Evolutionary conservation across 2,797 vertebrate species (phyloP), one percentile per base, ranked within the genome.

Genomic region (Mionectes olivaceus): DNA sequence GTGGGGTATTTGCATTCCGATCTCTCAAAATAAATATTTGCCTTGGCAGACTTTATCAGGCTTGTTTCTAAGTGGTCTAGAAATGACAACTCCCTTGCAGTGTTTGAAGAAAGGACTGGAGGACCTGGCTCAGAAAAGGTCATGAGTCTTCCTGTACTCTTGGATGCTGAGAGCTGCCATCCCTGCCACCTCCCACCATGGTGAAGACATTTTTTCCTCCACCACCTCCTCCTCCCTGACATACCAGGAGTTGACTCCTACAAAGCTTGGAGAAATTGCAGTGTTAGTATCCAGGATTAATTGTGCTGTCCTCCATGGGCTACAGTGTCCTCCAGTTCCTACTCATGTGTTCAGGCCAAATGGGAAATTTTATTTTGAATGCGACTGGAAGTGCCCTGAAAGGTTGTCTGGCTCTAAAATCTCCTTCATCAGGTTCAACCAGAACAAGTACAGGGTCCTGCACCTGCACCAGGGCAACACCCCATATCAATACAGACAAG

Each of bases 1-100:
- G 68, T n/a, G 69, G 43, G 32, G 43, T 85, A 67, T 71, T 67
- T 70, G 23, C 55, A 63, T 80, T 74, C 59, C 37, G 32, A 32
- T 71, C 55, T 43, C 59, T 86, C 46, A 89, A 64, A 93, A 60
- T 67, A 91, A 61, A 39, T 57, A 69, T 84, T 78, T 87, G 19
- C 46, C 76, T 81, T 87, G 76, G 77, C 47, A 94, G 43, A 53
- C 43, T 43, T 89, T 43, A 30, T 41, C 52, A 64, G 50, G 21
- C 41, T 35, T 21, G 13, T 32, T 47, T 35, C 41, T 87, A 28
- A 74, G 55, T 1, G 4, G 32, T 64, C 57, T 88, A 46, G 52
- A 81, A 87, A 46, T 32, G 23, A 80, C 82, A 86, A 73, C 13
- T 67, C 32, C 30, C 39, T 33, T 0, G 0, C 2, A 32, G 11